Percentiles rank a stretch among this genome's conserved stretches.
Conservation (phyloP, 1,140 invertebrate species). For the Ostrea denselamellosa region DNA sequence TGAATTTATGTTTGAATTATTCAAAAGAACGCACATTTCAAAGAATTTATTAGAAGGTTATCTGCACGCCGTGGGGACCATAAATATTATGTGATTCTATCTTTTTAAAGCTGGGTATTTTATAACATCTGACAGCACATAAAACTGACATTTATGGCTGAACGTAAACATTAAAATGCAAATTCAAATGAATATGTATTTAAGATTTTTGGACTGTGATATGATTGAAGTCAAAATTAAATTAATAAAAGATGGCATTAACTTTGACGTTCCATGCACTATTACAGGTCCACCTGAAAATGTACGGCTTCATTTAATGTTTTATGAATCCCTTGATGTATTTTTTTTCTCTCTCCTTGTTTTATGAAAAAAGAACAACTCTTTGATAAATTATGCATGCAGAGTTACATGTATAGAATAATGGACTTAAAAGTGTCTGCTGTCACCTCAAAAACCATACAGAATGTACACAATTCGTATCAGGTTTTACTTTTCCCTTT, state of each 20-base stretch:
- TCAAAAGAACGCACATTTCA: slow-evolving; percentile 39
- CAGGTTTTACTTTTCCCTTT: no score
- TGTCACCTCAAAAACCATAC: no score
- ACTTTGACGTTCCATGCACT: slow-evolving; percentile 3
- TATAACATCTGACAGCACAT: slow-evolving; percentile 25
- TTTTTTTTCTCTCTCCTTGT: background rate
- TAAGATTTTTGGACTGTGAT: slow-evolving; percentile 31
- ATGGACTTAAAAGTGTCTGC: no score
- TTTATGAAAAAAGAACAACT: background rate
- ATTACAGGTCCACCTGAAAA: slow-evolving; percentile 2
- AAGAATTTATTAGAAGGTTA: slow-evolving; percentile 39
- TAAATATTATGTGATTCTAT: slow-evolving; percentile 39
- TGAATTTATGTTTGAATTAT: slow-evolving; percentile 40
- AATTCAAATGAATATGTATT: slow-evolving; percentile 39
- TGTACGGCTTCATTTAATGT: background rate
- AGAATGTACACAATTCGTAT: no score
- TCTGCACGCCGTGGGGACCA: slow-evolving; percentile 28
- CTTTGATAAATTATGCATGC: slow-evolving; percentile 25
- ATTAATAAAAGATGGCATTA: slow-evolving; percentile 37
- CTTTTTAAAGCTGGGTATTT: slow-evolving; percentile 38
- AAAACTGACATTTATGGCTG: slow-evolving; percentile 32
- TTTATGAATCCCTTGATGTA: background rate
- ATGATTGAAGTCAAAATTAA: slow-evolving; percentile 40
- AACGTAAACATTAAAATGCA: slow-evolving; percentile 21
- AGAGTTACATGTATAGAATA: background rate